Evolutionary conservation across 2,797 vertebrate genomes (phyloP).

Genomic region (Malacoraja senta): DNA sequence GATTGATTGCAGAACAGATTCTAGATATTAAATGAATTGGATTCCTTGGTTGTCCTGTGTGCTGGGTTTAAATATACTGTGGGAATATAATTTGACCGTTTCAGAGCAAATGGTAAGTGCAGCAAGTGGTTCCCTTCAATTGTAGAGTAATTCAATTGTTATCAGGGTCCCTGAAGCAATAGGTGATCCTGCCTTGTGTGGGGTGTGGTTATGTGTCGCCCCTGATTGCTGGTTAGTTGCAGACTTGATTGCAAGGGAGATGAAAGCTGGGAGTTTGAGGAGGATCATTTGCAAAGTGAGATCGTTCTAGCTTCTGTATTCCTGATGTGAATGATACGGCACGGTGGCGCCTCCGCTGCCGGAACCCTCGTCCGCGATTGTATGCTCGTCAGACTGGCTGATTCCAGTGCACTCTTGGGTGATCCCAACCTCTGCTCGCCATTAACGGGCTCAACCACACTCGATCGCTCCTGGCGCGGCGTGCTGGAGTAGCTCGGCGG

Average conservation of each 20-base stretch:
- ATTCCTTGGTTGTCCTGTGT: background rate
- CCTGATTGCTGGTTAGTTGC: background rate
- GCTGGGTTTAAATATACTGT: background rate
- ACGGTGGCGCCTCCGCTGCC: background rate
- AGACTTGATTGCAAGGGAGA: background rate
- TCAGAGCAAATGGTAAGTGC: no score
- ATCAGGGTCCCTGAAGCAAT: background rate
- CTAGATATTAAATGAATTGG: background rate
- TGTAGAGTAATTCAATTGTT: background rate
- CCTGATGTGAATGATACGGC: background rate
- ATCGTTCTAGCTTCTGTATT: background rate
- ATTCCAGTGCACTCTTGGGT: background rate
- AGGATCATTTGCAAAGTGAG: background rate
- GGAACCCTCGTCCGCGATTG: background rate
- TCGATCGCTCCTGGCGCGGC: background rate
- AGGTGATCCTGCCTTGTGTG: background rate
- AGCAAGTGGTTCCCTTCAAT: background rate
- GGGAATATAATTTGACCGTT: background rate
- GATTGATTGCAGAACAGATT: background rate
- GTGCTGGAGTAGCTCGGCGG: no score
- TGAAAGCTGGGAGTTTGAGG: background rate
- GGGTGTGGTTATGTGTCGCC: background rate
- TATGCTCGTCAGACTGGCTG: background rate
- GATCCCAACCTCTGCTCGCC: background rate
- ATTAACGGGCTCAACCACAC: background rate